Evolutionary conservation across 2,113 vertebrate species (phyloP).

Genomic region (Rousettus leschenaultii): DNA sequence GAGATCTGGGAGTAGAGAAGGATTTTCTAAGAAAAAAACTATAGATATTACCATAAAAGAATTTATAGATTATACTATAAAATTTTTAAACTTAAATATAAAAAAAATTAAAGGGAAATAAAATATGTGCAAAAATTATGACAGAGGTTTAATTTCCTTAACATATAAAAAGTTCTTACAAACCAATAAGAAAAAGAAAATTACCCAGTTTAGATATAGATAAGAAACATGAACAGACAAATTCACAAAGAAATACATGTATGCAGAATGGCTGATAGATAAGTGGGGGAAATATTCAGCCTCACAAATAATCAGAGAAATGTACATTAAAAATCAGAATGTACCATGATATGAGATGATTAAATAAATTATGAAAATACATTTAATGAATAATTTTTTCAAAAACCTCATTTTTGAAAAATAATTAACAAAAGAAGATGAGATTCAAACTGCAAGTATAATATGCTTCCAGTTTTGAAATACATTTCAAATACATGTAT

Average conservation of each 20-base stretch:
- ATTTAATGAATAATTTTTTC: neutral
- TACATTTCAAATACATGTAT: neutral
- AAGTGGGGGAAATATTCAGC: neutral
- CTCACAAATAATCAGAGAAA: constrained; percentile 16
- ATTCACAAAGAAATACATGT: neutral
- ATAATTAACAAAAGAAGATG: constrained; percentile 25
- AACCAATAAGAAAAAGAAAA: constrained; percentile 39
- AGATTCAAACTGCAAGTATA: neutral
- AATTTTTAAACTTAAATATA: constrained; percentile 1
- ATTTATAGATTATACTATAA: neutral
- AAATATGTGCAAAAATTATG: neutral
- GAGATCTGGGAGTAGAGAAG: neutral
- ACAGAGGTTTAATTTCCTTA: constrained; percentile 16
- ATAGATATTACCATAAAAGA: neutral
- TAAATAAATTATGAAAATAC: neutral
- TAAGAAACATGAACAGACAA: neutral
- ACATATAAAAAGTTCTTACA: constrained; percentile 56
- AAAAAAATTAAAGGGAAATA: constrained; percentile 6
- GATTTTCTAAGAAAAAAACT: neutral
- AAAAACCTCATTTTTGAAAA: neutral
- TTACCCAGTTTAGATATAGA: neutral
- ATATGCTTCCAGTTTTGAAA: neutral
- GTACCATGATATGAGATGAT: neutral
- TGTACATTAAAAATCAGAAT: neutral
- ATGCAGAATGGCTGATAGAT: neutral